phyloP scores from a whole-genome alignment of 2,797 vertebrate genomes.

The Enteromius viviparus region DNA sequence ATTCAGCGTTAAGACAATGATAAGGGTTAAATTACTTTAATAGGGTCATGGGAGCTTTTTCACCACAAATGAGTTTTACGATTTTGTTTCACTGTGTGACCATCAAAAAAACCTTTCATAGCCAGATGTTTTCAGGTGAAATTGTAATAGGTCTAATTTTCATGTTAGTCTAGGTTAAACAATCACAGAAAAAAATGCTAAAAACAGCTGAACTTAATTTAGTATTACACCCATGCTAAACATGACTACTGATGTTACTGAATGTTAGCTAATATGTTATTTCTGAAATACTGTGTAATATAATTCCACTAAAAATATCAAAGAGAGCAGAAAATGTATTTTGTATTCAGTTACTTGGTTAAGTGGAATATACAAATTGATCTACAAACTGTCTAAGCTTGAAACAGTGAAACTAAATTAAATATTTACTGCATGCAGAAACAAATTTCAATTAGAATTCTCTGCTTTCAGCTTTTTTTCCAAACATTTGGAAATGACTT shows the following conservation, averaged over 20 bases:
- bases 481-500: slow-evolving; percentile 13
- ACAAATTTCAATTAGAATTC: background rate
- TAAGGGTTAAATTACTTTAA: slow-evolving; percentile 36
- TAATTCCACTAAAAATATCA: background rate
- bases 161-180: background rate
- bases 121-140: slow-evolving; percentile 1
- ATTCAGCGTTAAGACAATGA: slow-evolving; percentile 34
- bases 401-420: background rate
- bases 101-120: slow-evolving; percentile 25
- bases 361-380: background rate
- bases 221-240: background rate
- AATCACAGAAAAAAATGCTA: background rate
- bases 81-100: slow-evolving; percentile 38
- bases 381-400: background rate
- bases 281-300: background rate
- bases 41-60: slow-evolving; percentile 10
- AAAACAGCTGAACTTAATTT: background rate
- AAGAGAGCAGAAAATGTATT: background rate
- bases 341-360: background rate
- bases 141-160: background rate
- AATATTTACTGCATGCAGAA: background rate
- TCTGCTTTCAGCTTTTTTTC: background rate
- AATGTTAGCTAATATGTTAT: background rate
- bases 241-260: background rate
- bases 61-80: slow-evolving; percentile 4